Evolutionary conservation across 2,797 vertebrate genomes (phyloP).

Genomic region (Loriculus beryllinus): DNA sequence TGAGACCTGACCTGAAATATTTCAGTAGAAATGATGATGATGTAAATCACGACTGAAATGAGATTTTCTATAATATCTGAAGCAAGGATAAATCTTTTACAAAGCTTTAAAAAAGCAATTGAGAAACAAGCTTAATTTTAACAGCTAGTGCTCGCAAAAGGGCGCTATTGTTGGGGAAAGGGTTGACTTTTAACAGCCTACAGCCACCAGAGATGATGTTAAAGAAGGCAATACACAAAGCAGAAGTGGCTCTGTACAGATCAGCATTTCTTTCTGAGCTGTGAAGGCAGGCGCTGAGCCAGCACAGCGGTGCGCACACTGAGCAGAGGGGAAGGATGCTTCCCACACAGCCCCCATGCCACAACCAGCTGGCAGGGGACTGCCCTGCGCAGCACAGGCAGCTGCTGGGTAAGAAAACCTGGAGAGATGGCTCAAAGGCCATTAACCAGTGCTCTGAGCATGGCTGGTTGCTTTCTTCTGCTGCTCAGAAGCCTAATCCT

Average conservation of each 20-base stretch:
- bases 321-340: neutral
- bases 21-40: neutral
- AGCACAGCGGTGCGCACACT: rapidly evolving
- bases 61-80: conserved; percentile 12
- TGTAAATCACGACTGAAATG: conserved; percentile 5
- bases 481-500: neutral
- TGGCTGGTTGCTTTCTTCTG: neutral
- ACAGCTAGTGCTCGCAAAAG: neutral
- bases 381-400: rapidly evolving
- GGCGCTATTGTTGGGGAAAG: neutral
- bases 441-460: neutral
- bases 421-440: neutral
- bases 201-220: neutral
- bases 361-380: neutral
- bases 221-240: neutral
- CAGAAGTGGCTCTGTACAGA: neutral
- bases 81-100: conserved; percentile 19
- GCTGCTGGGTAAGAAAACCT: neutral
- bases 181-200: neutral
- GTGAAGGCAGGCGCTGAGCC: neutral
- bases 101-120: conserved; percentile 17
- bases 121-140: conserved; percentile 26
- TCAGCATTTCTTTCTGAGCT: rapidly evolving
- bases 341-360: neutral
- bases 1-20: conserved; percentile 20